A percentile compares a stretch with the other conserved stretches of the same genome.
These are phyloP conservation scores for Dicentrarchus labrax DNA, from an alignment of 2,113 vertebrate genomes.

Conservation along the genomic window DNA sequence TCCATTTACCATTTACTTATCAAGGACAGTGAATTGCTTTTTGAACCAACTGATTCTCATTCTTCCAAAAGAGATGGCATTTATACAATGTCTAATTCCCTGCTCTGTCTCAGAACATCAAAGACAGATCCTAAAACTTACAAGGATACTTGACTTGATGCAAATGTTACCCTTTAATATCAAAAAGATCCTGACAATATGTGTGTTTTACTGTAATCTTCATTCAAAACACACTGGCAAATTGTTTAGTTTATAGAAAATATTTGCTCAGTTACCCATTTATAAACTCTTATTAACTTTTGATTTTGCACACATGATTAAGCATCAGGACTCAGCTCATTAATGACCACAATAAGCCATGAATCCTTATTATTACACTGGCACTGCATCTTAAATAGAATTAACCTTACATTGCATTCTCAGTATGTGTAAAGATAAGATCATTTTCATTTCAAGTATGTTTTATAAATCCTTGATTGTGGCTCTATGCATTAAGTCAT, in stretches of 20 bases:
- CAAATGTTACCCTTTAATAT: neutral
- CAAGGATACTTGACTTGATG: neutral
- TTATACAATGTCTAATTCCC: neutral
- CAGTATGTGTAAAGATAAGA: neutral
- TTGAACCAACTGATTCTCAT: neutral
- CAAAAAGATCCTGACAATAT: neutral
- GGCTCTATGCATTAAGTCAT: neutral
- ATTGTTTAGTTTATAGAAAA: neutral
- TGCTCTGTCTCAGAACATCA: neutral
- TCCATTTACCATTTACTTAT: too few relatives aligned
- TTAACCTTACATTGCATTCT: neutral
- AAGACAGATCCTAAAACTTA: neutral
- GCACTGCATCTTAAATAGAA: neutral
- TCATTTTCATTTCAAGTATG: neutral
- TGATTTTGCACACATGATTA: neutral
- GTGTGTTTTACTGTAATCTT: neutral
- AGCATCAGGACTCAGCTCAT: neutral
- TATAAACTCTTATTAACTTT: slow-evolving; percentile 5
- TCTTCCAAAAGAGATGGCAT: neutral
- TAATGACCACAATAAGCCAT: neutral
- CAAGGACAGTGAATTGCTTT: neutral
- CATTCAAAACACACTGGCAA: neutral
- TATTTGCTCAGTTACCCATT: neutral
- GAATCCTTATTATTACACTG: neutral
- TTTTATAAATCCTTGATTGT: neutral